Conservation (phyloP, 2,888 invertebrate species). For the Lypha dubia region DNA sequence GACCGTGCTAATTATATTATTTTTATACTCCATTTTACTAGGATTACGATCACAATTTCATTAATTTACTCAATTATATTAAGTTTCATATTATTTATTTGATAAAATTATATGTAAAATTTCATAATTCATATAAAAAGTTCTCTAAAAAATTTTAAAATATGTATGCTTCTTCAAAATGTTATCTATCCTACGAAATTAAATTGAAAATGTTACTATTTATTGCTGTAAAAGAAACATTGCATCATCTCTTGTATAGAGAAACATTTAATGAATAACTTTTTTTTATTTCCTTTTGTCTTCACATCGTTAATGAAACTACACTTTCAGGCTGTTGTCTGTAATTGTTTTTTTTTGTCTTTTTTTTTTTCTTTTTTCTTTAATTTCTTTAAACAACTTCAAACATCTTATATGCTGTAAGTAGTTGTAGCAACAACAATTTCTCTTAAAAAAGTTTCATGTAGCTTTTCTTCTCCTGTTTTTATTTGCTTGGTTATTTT, state of each 20-base stretch:
- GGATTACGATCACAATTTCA: too few relatives aligned
- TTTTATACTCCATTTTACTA: too few relatives aligned
- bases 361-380: background rate
- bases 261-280: background rate
- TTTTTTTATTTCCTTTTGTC: background rate
- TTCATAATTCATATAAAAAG: too few relatives aligned
- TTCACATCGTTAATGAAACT: background rate
- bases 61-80: too few relatives aligned
- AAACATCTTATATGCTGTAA: background rate
- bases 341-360: background rate
- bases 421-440: background rate
- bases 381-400: background rate
- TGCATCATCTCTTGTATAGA: background rate
- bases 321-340: background rate
- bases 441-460: background rate
- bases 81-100: too few relatives aligned
- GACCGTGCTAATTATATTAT: too few relatives aligned
- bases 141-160: too few relatives aligned
- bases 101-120: too few relatives aligned
- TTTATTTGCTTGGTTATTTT: background rate
- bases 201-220: too few relatives aligned
- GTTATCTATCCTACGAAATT: too few relatives aligned
- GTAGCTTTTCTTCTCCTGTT: background rate
- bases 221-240: background rate
- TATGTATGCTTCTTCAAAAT: too few relatives aligned